Conservation (phyloP, 2,113 vertebrate genomes). For the Heteronetta atricapilla region DNA sequence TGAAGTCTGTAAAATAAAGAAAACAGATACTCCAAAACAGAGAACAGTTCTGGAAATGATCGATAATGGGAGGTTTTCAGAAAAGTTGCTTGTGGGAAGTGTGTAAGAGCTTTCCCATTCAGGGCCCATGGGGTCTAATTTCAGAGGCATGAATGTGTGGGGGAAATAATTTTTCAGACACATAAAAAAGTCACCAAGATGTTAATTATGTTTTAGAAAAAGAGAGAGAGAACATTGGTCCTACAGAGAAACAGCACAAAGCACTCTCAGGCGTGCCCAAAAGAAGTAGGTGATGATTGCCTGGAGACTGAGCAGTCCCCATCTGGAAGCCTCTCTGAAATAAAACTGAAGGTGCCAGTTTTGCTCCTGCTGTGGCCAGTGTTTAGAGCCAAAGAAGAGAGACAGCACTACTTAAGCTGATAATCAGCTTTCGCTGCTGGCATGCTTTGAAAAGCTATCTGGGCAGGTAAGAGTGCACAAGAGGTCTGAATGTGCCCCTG, state of each 20-base stretch:
- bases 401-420: background rate
- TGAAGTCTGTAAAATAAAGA: background rate
- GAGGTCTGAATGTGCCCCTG: background rate
- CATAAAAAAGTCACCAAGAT: background rate
- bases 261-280: background rate
- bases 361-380: background rate
- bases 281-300: background rate
- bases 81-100: background rate
- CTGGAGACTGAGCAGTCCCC: background rate
- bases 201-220: background rate
- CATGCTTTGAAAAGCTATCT: background rate
- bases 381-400: background rate
- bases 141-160: background rate
- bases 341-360: background rate
- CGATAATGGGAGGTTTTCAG: background rate
- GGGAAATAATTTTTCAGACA: background rate
- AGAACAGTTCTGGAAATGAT: background rate
- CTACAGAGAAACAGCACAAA: background rate
- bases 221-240: background rate
- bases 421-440: conserved; percentile 44
- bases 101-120: background rate
- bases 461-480: background rate
- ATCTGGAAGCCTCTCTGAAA: background rate
- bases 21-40: background rate
- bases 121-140: background rate